A percentile compares a stretch with the other conserved stretches of the same genome.
These are phyloP conservation scores for Sminthopsis crassicaudata DNA, from an alignment of 2,113 vertebrate species.

Conservation along the genomic window DNA sequence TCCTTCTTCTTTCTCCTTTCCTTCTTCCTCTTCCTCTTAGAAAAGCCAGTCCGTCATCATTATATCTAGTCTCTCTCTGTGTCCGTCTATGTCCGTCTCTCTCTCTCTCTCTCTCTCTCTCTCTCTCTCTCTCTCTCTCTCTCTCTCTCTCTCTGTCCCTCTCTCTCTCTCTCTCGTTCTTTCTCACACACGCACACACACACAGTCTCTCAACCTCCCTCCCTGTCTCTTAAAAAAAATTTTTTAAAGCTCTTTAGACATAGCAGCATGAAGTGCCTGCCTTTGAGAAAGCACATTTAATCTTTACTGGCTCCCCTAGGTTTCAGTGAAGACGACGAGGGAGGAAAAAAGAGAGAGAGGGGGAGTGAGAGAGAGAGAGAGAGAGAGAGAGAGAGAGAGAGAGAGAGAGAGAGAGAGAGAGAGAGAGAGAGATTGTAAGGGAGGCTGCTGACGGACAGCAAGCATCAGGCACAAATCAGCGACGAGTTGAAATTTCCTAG, in stretches of 20 bases:
- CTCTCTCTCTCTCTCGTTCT: slow-evolving; percentile 47
- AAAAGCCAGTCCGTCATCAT: slow-evolving; percentile 82
- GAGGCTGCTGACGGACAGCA: slow-evolving; percentile 91
- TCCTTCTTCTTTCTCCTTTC: slow-evolving; percentile 71
- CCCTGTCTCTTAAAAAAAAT: slow-evolving; percentile 68
- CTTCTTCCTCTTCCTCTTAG: slow-evolving; percentile 65
- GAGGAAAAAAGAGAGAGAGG: slow-evolving; percentile 52
- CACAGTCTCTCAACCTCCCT: not conserved
- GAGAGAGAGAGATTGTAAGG: slow-evolving; percentile 83
- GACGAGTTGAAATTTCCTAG: slow-evolving; percentile 89
- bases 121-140: slow-evolving; percentile 48
- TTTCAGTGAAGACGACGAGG: slow-evolving; percentile 89
- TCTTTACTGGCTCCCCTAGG: slow-evolving; percentile 94
- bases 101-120: slow-evolving; percentile 38
- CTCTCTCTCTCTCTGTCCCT: slow-evolving; percentile 40
- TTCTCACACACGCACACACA: not conserved
- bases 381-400: slow-evolving; percentile 46
- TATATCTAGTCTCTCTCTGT: slow-evolving; percentile 73
- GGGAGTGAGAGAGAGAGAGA: slow-evolving; percentile 70
- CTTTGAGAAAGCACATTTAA: slow-evolving; percentile 98
- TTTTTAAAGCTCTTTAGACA: slow-evolving; percentile 86
- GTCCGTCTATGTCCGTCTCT: not conserved
- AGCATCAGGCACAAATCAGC: slow-evolving; percentile 91
- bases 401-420: slow-evolving; percentile 66
- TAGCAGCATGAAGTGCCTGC: slow-evolving; percentile 94